Evolutionary conservation across 2,888 invertebrate species (phyloP), one percentile per base, ranked within the genome.

Genomic region (Pristionchus maxplancki): DNA sequence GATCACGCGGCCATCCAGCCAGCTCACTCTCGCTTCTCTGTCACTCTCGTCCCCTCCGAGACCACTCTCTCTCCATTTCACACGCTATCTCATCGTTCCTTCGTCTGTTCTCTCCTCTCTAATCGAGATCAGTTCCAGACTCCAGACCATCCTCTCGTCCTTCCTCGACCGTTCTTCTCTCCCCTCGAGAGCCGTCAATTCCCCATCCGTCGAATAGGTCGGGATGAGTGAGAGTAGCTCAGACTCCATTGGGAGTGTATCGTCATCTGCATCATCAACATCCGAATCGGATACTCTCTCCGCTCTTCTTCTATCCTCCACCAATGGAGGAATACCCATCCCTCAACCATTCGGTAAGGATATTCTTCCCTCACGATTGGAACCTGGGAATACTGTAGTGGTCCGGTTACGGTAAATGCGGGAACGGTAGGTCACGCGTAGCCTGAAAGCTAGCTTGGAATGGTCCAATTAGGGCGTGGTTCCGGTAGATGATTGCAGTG

Each of bases 211-310:
- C 37, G 40, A 40, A 11, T 40, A 74, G 64, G 3, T 13, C 62
- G 24, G 67, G 74, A 74, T 74, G 74, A 74, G 40, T 24, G 74
- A 74, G 74, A 74, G 74, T 31, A 74, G 74, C 40, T 40, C 37
- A 1, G 74, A 74, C 40, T 74, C 74, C 31, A 74, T 74, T 31
- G 74, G 40, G 24, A 74, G 74, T 24, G 74, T 74, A 20, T 74
- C 74, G 4, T 74, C 74, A 24, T 74, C 74, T 9, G 37, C 74
- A 9, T 74, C 74, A 24, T 74, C 74, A 24, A 40, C 74, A 3
- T 74, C 74, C 40, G 74, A 74, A 40, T 74, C 74, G 40, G 74
- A 74, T 24, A 74, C 74, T 20, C 74, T 74, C 37, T 74, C 74
- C 4, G 74, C 74, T 15, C 74, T 74, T 24, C 37, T 74, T 20